Evolutionary conservation across 2,113 vertebrate genomes (phyloP).

Genomic region (Gallinago undulata): DNA sequence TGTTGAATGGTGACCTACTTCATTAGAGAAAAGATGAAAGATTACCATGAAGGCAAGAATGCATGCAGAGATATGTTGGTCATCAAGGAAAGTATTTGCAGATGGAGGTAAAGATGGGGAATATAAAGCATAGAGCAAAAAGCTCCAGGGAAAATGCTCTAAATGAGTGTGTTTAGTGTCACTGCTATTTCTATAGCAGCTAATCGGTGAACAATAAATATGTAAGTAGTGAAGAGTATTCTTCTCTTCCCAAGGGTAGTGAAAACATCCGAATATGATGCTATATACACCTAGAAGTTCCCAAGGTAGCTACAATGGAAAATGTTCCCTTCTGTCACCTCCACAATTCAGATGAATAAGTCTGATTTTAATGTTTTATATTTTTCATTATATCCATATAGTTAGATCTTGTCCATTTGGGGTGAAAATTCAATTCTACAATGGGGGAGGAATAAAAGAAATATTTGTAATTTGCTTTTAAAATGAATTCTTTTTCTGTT

Average conservation of each 20-base stretch:
- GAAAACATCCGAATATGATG: not conserved
- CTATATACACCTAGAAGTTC: not conserved
- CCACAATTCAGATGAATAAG: not conserved
- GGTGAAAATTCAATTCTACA: not conserved
- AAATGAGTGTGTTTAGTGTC: not conserved
- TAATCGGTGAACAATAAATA: slow-evolving; percentile 32
- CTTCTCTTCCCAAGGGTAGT: not conserved
- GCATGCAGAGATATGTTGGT: not conserved
- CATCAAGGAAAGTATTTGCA: slow-evolving; percentile 39
- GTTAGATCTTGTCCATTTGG: not conserved
- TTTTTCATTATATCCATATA: not conserved
- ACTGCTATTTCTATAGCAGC: slow-evolving; percentile 11
- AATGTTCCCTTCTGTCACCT: not conserved
- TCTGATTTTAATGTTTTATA: not conserved
- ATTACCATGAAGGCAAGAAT: not conserved
- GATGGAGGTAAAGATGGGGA: not conserved
- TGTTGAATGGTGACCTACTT: not conserved
- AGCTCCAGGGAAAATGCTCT: not conserved
- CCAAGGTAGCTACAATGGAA: not conserved
- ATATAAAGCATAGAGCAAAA: not conserved
- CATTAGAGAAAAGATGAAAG: not conserved
- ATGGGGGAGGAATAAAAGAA: not conserved
- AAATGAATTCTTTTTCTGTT: not conserved
- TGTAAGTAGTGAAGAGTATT: not conserved
- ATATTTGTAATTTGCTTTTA: not conserved